Conservation (phyloP, 2,797 vertebrate species). For the Leuciscus waleckii region DNA sequence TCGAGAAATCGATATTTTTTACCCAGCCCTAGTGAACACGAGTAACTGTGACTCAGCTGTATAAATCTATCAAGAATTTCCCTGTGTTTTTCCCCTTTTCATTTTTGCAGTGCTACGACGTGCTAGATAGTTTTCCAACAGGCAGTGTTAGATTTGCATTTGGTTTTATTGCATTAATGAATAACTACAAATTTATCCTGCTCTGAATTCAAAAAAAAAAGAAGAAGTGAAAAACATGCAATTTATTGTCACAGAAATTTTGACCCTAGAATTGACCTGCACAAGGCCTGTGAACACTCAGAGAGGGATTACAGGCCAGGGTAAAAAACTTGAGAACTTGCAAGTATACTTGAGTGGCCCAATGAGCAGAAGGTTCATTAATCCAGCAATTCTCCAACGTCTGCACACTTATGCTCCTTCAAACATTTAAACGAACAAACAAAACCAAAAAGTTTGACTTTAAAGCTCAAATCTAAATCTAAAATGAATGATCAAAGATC, state of each 20-base stretch:
- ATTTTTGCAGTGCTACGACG: constrained; percentile 53
- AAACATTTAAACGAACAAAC: not conserved
- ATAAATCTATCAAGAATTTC: not conserved
- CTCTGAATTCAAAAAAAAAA: no score
- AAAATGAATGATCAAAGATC: not conserved
- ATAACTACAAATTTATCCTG: constrained; percentile 56
- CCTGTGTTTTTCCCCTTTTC: not conserved
- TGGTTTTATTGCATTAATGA: constrained; percentile 68
- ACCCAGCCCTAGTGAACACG: no score
- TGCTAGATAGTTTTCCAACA: constrained; percentile 47
- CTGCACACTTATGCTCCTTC: constrained; percentile 19
- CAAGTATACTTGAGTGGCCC: constrained; percentile 74
- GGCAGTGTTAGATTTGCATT: constrained; percentile 7
- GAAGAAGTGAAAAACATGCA: not conserved
- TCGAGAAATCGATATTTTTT: no score
- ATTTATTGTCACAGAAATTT: constrained; percentile 52
- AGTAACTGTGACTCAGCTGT: not conserved
- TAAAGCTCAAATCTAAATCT: constrained; percentile 13
- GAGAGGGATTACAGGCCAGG: constrained; percentile 68
- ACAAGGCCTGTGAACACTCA: constrained; percentile 69
- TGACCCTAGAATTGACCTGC: constrained; percentile 71
- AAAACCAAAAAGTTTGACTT: not conserved
- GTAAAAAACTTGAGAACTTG: constrained; percentile 70
- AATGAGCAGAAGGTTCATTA: constrained; percentile 69
- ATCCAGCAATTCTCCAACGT: constrained; percentile 63